Evolutionary conservation across 2,113 vertebrate species (phyloP), one percentile per base, ranked within the genome.

Genomic region (Lathamus discolor): DNA sequence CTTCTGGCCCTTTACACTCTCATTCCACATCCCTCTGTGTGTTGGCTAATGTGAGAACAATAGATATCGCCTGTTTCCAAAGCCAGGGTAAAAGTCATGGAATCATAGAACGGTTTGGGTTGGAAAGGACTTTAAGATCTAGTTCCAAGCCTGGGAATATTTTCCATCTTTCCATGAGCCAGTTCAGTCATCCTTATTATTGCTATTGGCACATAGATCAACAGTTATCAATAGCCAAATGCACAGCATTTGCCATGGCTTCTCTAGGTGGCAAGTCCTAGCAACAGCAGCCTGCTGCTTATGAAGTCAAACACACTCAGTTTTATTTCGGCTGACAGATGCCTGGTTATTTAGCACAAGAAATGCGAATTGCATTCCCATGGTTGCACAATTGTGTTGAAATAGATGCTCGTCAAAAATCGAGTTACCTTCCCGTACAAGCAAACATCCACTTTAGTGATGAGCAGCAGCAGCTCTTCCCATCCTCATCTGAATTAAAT

Each of bases 321-420:
- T 54, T 75, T 86, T 66, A 86, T 83, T 67, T 83, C 85, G 81
- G 28, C 86, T 93, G 93, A 94, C 94, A 96, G 89, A 86, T 78
- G 66, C 55, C 88, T 92, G 88, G n/a, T 13, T 90, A 75, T 84
- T 73, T 94, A 90, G 68, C 86, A 81, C 7, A 24, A 83, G 13
- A 88, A 78, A 0, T 10, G 14, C 33, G 35, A 83, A 49, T 33
- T 76, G 29, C 86, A 79, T 83, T 92, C 92, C 73, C 57, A 68
- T 1, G 5, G 73, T 90, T 64, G 64, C 59, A 59, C 64, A 52
- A 72, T 72, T 81, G 57, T 55, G 61, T 46, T 78, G 90, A 95
- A 88, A 86, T 78, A 54, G 9, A 24, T 7, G 46, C 80, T 88
- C 74, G 43, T 43, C 46, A 83, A 95, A 90, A 95, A 88, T 61